Evolutionary conservation across 2,797 vertebrate species (phyloP).

Genomic region (Gallinago nigripennis): DNA sequence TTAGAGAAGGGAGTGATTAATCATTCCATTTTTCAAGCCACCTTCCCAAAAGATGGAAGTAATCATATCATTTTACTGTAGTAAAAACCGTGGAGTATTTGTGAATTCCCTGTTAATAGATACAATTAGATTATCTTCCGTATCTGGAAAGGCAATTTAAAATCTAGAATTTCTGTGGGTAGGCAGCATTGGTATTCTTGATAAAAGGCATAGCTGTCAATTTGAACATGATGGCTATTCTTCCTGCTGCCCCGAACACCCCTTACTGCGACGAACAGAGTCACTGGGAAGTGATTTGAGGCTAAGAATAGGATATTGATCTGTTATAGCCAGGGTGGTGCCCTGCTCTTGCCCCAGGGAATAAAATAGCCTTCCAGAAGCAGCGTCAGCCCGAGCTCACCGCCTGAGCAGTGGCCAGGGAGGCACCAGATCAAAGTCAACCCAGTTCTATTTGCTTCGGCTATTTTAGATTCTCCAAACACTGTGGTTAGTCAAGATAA

Average conservation of each 20-base stretch:
- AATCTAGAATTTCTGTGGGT: not conserved
- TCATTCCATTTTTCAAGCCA: fast-evolving
- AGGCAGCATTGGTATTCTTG: not conserved
- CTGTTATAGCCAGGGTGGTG: not conserved
- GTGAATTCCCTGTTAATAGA: not conserved
- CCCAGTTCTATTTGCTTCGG: not conserved
- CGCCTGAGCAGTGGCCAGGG: not conserved
- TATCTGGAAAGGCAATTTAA: not conserved
- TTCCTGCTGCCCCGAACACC: not conserved
- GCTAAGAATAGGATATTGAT: not conserved
- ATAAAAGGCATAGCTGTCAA: not conserved
- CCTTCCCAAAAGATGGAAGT: not conserved
- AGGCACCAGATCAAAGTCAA: not conserved
- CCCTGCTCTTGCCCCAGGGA: not conserved
- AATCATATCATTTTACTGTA: not conserved
- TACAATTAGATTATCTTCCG: not conserved
- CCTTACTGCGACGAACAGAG: not conserved
- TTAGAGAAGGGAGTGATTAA: not conserved
- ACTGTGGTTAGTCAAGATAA: not conserved
- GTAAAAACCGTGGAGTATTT: not conserved
- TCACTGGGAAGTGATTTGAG: not conserved
- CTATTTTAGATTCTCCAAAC: not conserved
- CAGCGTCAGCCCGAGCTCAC: not conserved
- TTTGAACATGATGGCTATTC: not conserved
- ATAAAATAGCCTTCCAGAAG: not conserved